These are phyloP conservation scores for Embiotoca jacksoni DNA, from an alignment of 2,113 vertebrate species.

Conservation along the genomic window DNA sequence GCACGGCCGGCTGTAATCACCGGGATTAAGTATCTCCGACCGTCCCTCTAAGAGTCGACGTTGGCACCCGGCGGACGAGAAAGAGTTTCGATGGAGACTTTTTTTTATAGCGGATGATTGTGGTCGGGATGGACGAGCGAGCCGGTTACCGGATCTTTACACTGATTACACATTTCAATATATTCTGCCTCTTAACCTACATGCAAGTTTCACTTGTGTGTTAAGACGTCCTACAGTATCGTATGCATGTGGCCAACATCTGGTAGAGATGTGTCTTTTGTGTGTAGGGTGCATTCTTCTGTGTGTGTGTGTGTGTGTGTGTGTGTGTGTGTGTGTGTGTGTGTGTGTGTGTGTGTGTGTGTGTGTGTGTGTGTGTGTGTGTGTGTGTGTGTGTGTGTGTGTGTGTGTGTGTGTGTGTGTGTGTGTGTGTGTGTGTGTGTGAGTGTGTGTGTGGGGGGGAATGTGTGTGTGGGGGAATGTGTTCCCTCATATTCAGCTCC, in stretches of 20 bases:
- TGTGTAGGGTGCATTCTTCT: constrained; percentile 54
- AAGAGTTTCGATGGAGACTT: constrained; percentile 42
- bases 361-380: constrained; percentile 29
- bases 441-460: constrained; percentile 54
- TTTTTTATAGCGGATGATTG: constrained; percentile 22
- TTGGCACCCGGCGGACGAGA: constrained; percentile 23
- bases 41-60: constrained; percentile 16
- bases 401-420: constrained; percentile 13
- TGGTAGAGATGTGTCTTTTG: constrained; percentile 50
- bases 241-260: constrained; percentile 61
- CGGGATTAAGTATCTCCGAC: constrained; percentile 52
- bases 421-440: constrained; percentile 25
- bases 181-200: constrained; percentile 1
- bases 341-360: constrained; percentile 15
- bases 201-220: background rate
- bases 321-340: constrained; percentile 11
- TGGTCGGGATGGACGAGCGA: constrained; percentile 21
- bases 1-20: constrained; percentile 31
- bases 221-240: constrained; percentile 13
- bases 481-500: constrained; percentile 14
- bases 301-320: constrained; percentile 29
- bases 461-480: constrained; percentile 12
- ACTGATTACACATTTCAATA: constrained; percentile 29
- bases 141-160: constrained; percentile 9
- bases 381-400: constrained; percentile 48